Evolutionary conservation across 2,113 vertebrate genomes (phyloP), one percentile per base, ranked within the genome.

Genomic region (Hydrolagus affinis): DNA sequence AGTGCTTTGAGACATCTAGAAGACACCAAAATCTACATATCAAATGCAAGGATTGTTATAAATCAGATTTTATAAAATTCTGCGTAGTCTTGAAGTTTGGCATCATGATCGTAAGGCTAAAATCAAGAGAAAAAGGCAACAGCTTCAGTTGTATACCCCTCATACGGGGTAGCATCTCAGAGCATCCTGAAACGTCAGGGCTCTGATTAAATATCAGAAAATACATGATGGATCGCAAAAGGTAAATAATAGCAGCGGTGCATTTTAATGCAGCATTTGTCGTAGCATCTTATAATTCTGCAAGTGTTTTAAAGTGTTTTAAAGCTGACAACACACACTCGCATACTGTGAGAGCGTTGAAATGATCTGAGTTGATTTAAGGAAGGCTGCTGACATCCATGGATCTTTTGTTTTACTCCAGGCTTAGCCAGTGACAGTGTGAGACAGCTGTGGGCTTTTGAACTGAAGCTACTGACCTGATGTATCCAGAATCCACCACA

Each of bases 401-500:
- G 60, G 11, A 19, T 66, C 78, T 83, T 83, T 83, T 83, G 59
- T 80, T n/a, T 62, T 60, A n/a, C 59, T 80, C 14, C 60, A 83
- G 78, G 62, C 8, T 83, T 66, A 30, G 25, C 62, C 28, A 83
- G 78, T 83, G 90, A 77, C 23, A 73, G 87, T 91, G 88, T 91
- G 89, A 87, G 77, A 11, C 83, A 25, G 8, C 83, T 85, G 0
- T 15, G 87, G 87, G 86, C 90, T 64, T 25, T 88, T 88, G 89
- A 12, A 87, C 87, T 89, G 89, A 92, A 90, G 85, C 44, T 30
- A 87, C 93, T 90, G 88, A 92, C 96, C 93, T 94, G 94, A 99
- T 99, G 98, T 99, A 99, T 96, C 98, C 98, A 12, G 98, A 99
- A 96, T 99, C 97, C 30, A 98, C 97, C 89, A 97, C 97, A 66